Percentiles rank a stretch among this genome's conserved stretches.
Conservation (phyloP, 2,113 vertebrate genomes). For the Felis chaus region DNA sequence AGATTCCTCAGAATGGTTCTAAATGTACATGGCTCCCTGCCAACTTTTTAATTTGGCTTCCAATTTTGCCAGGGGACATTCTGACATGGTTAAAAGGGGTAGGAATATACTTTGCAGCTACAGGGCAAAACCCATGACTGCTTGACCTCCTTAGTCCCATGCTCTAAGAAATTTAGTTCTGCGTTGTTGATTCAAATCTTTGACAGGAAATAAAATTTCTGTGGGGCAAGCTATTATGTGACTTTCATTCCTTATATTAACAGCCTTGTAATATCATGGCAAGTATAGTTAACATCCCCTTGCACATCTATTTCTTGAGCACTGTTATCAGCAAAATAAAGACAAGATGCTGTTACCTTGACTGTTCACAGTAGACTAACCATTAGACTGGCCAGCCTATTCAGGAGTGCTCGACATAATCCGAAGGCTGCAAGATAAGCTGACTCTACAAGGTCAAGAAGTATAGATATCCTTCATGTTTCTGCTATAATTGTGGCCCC, state of each 20-base stretch:
- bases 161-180: conserved; percentile 6
- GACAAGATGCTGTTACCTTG: neutral
- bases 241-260: conserved; percentile 44
- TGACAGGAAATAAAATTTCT: conserved; percentile 54
- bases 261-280: conserved; percentile 17
- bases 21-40: neutral
- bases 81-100: neutral
- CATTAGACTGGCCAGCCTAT: neutral
- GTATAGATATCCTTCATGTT: neutral
- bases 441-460: conserved; percentile 38
- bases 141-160: neutral
- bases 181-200: conserved; percentile 50
- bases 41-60: neutral
- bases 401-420: neutral
- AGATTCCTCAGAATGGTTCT: neutral
- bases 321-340: neutral
- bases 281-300: conserved; percentile 13
- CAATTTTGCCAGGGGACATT: neutral
- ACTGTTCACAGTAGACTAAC: neutral
- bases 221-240: conserved; percentile 16
- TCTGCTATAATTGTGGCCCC: neutral
- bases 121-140: neutral
- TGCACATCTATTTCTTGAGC: neutral
- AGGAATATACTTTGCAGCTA: neutral
- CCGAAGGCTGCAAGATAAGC: neutral